A percentile compares a stretch with the other conserved stretches of the same genome.
Evolutionary conservation across 2,888 invertebrate genomes (phyloP).

Genomic region (Agriopis leucophaearia): DNA sequence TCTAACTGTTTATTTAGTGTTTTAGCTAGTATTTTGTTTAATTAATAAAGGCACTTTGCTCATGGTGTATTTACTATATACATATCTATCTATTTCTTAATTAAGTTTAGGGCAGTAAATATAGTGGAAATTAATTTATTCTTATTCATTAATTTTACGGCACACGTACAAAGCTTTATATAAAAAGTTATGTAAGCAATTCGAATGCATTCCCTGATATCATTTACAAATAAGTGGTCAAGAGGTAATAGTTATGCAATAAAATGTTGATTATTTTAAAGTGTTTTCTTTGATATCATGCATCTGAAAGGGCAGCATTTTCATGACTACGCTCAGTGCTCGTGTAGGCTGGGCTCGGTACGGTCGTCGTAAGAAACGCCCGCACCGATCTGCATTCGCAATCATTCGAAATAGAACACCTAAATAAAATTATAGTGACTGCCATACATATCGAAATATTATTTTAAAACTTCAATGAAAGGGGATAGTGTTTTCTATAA

Average conservation of each 20-base stretch:
- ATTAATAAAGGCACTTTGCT: too few species aligned
- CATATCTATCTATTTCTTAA: too few species aligned
- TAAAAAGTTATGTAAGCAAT: too few species aligned
- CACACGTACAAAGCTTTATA: too few species aligned
- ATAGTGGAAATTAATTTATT: too few species aligned
- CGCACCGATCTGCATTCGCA: constrained; percentile 33
- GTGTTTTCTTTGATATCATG: constrained; percentile 9
- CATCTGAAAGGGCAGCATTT: constrained; percentile 59
- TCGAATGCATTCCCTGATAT: background rate
- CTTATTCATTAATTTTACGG: too few species aligned
- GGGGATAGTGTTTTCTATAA: constrained; percentile 6
- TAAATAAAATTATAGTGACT: constrained; percentile 10
- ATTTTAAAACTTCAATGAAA: background rate
- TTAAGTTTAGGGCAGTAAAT: too few species aligned
- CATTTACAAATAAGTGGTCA: background rate
- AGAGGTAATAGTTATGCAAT: background rate
- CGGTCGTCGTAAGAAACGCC: constrained; percentile 60
- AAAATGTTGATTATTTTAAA: background rate
- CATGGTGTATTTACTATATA: too few species aligned
- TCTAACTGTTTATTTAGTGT: too few species aligned
- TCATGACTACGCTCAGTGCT: constrained; percentile 65
- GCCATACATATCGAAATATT: constrained; percentile 12
- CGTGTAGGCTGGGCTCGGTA: constrained; percentile 56
- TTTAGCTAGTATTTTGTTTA: too few species aligned
- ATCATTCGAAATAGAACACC: constrained; percentile 1